Evolutionary conservation across 2,113 vertebrate species (phyloP), one percentile per base, ranked within the genome.

Genomic region (Lamprologus sp.): DNA sequence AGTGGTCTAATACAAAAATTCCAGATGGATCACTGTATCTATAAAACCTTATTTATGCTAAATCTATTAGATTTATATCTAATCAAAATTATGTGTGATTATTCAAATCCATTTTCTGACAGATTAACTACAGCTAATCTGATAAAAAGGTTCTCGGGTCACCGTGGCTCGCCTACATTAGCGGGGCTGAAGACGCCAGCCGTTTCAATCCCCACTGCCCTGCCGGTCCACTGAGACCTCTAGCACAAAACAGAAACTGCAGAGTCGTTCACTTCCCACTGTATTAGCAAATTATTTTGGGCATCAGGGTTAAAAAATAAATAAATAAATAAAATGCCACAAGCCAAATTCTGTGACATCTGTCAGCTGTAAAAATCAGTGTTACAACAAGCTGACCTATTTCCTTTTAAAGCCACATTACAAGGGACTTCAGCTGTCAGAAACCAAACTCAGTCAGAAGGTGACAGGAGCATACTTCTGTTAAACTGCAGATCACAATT

Each of bases 61-160:
- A 82, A 89, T 70, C 68, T 73, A 58, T 92, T 84, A 80, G 13
- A 86, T 86, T 90, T 28, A 73, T 49, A 51, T 86, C 21, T 85
- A 83, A 93, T 94, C 79, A 88, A 70, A 82, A 60, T 84, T 17
- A 91, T 88, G 75, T n/a, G 79, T 82, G 82, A 92, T 95, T 90
- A 92, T 80, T 90, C 45, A 85, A 84, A 88, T 84, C 82, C 60
- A 81, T 75, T 87, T 85, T 79, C 55, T 12, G 54, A 79, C 68
- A 81, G 90, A 93, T 89, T 81, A 92, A 56, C 56, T 40, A n/a
- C 9, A 65, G 81, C 85, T 93, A 88, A 92, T 93, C 90, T 68
- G 84, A 88, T 86, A 15, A 83, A 86, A 54, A 87, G 75, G 87
- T 79, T 21, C 45, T 51, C 17, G 6, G 70, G 70, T 49, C 49